A percentile compares a stretch with the other conserved stretches of the same genome.
Evolutionary conservation across 1,140 invertebrate genomes (phyloP).

Genomic region (Drosophila orena): DNA sequence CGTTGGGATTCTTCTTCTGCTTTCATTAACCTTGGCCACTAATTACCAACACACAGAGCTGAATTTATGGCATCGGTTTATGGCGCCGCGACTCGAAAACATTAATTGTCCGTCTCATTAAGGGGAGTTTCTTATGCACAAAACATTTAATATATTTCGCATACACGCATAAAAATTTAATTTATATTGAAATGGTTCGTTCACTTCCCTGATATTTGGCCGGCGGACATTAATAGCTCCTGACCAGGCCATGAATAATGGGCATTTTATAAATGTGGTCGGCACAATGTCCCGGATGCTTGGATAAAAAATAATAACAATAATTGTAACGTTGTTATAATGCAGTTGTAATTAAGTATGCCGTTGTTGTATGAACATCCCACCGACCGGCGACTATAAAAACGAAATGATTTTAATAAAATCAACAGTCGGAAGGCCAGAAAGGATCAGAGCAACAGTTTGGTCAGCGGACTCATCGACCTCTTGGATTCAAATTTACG

Average conservation of each 20-base stretch:
- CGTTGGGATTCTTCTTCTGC: constrained; percentile 3
- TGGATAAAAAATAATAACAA: constrained; percentile 57
- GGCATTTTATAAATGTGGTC: constrained; percentile 56
- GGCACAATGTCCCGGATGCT: constrained; percentile 13
- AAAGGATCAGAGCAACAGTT: constrained; percentile 45
- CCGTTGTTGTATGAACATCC: constrained; percentile 20
- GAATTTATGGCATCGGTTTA: constrained; percentile 55
- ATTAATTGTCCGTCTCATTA: constrained; percentile 61
- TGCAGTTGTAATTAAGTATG: constrained; percentile 63
- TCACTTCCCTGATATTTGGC: constrained; percentile 31
- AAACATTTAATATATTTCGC: constrained; percentile 56
- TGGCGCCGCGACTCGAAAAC: constrained; percentile 38
- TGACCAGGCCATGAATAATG: constrained; percentile 56
- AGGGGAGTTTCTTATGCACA: constrained; percentile 50
- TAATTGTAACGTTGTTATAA: constrained; percentile 64
- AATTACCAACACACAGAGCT: constrained; percentile 38
- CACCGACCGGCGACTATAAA: constrained; percentile 25
- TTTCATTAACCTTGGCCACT: constrained; percentile 56
- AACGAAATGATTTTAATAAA: constrained; percentile 50
- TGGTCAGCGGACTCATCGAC: constrained; percentile 40
- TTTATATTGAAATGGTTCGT: constrained; percentile 50
- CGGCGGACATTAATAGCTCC: constrained; percentile 54
- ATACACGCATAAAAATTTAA: constrained; percentile 54
- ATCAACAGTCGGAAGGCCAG: constrained; percentile 48
- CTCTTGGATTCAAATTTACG: constrained; percentile 44